Evolutionary conservation across 2,797 vertebrate species (phyloP).

Genomic region (Crax fasciolata): DNA sequence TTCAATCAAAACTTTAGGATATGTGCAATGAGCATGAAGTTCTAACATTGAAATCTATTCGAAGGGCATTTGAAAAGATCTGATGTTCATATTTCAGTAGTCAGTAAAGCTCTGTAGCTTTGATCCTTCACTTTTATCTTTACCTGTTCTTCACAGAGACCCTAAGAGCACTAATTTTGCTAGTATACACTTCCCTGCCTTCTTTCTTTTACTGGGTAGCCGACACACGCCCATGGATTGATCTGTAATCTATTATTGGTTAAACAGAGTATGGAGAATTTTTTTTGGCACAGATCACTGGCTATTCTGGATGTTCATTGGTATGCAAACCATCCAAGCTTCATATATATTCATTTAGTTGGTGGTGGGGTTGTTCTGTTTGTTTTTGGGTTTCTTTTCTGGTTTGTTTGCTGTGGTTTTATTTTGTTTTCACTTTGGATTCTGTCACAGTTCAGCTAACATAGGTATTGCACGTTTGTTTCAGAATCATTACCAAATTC

Average conservation of each 20-base stretch:
- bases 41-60: conserved; percentile 38
- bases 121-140: conserved; percentile 59
- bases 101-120: conserved; percentile 39
- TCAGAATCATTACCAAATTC: background rate
- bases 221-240: conserved; percentile 6
- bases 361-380: too few relatives aligned
- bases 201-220: background rate
- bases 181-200: background rate
- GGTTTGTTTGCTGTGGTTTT: background rate
- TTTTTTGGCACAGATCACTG: background rate
- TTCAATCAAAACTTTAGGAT: conserved; percentile 44
- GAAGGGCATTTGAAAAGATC: conserved; percentile 53
- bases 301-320: background rate
- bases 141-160: conserved; percentile 26
- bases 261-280: background rate
- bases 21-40: conserved; percentile 50
- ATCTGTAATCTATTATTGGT: background rate
- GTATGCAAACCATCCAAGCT: background rate
- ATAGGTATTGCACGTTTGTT: background rate
- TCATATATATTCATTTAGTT: background rate
- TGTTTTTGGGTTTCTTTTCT: background rate
- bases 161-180: conserved; percentile 45
- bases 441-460: background rate
- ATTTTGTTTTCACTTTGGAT: background rate
- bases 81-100: conserved; percentile 55